Base-by-base conservation (phyloP, 2,113 vertebrate genomes). In the Hystrix brachyura region DNA sequence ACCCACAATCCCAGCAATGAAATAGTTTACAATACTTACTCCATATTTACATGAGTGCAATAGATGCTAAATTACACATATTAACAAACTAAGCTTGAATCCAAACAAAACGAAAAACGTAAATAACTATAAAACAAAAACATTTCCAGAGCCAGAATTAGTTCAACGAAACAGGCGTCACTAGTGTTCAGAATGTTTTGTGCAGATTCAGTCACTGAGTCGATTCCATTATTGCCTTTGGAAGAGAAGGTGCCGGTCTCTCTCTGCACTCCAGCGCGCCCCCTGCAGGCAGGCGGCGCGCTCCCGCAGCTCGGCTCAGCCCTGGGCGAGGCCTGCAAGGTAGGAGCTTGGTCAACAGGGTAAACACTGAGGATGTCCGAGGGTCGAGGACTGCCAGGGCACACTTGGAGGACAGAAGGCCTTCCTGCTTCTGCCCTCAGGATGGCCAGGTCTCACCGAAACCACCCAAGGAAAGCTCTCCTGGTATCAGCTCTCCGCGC, bases 1-100 rank as follows among this genome's bases (percentile, higher is more conserved):
- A 97, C 98, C 98, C 98, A 98, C 98, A 95, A 79, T 78, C 98
- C 98, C 98, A 94, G 98, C 98, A 98, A 98, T 98, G 98, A 99
- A 98, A 98, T 99, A 99, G 98, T 99, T 99, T 99, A 99, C 99
- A 99, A 99, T 99, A 99, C 98, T 99, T 98, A 99, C 99, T 99
- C 97, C 65, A 98, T 99, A 99, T 99, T 99, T 99, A 99, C 99
- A 99, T 96, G 98, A 99, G 99, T 98, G 99, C 98, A 98, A 98
- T 98, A 98, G 98, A 98, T 98, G 99, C 99, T 99, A 99, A 99
- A 99, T 99, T 99, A 99, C 99, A 99, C 99, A 99, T 99, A 99
- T 99, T 99, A 99, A 99, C 99, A 99, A 98, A 99, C 99, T 99
- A 99, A 98, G 97, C 98, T 98, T 85, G 97, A 98, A 96, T 98